Evolutionary conservation across 2,888 invertebrate genomes (phyloP).

Genomic region (Sclerodermus sp.): DNA sequence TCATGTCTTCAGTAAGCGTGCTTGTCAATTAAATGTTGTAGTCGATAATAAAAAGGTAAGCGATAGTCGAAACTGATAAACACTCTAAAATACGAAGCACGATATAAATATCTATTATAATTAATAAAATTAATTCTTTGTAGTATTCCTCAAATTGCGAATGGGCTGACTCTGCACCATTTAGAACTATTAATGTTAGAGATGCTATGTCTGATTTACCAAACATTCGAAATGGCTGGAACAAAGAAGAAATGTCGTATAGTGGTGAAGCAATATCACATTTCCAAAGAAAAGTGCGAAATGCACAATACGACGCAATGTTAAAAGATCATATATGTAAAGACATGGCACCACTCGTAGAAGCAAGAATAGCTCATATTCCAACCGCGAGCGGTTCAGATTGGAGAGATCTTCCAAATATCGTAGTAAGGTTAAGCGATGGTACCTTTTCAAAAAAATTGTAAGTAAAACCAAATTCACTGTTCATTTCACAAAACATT

Average conservation of each 20-base stretch:
- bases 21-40: constrained; percentile 66
- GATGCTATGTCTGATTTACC: constrained; percentile 85
- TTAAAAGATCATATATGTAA: constrained; percentile 81
- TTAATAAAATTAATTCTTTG: constrained; percentile 8
- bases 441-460: constrained; percentile 68
- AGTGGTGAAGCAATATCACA: constrained; percentile 71
- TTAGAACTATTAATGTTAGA: constrained; percentile 75
- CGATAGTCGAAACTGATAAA: not conserved
- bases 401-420: constrained; percentile 85
- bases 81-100: not conserved
- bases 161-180: constrained; percentile 74
- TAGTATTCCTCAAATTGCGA: constrained; percentile 59
- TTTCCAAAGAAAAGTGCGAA: constrained; percentile 72
- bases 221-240: constrained; percentile 72
- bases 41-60: constrained; percentile 64
- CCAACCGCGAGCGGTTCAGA: constrained; percentile 77
- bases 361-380: constrained; percentile 75
- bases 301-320: constrained; percentile 62
- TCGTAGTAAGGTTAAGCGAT: constrained; percentile 70
- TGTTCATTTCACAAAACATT: not conserved
- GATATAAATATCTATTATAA: constrained; percentile 2
- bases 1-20: constrained; percentile 74
- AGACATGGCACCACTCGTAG: constrained; percentile 79
- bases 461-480: constrained; percentile 47
- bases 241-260: constrained; percentile 70